Percentiles rank a stretch among this genome's conserved stretches.
Conservation (phyloP, 1,140 invertebrate genomes). For the Eulimnadia texana region DNA sequence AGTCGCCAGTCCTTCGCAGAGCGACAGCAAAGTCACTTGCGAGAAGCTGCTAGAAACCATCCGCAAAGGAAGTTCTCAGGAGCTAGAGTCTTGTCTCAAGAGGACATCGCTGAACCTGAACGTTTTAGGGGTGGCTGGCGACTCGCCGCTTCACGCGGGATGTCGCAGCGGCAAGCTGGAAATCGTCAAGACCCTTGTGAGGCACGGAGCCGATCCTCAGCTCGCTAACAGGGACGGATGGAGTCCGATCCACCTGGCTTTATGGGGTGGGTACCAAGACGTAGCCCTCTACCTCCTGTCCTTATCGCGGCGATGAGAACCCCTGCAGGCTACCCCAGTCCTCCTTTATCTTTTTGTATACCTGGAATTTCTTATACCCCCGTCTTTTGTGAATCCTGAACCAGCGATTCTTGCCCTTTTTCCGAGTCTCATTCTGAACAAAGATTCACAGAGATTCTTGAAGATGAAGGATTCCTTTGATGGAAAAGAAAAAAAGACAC, state of each 20-base stretch:
- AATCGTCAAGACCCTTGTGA: constrained; percentile 34
- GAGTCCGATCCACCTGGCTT: constrained; percentile 37
- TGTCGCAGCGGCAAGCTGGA: constrained; percentile 36
- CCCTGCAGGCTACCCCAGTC: background rate
- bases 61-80: background rate
- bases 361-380: background rate
- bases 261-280: constrained; percentile 33
- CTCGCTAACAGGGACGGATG: constrained; percentile 36
- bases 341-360: background rate
- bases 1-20: no score
- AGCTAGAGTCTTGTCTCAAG: background rate
- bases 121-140: constrained; percentile 33
- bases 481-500: no score
- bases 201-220: constrained; percentile 34
- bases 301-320: background rate
- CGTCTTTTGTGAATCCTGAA: background rate
- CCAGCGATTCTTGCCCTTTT: no score
- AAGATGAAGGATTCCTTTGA: no score
- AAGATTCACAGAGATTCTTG: no score
- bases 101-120: constrained; percentile 24
- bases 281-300: constrained; percentile 30
- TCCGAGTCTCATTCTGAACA: no score
- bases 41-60: background rate
- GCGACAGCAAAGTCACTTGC: background rate
- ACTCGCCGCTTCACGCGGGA: constrained; percentile 35